These are phyloP conservation scores for Nemopilema nomurai DNA, from an alignment of 30 jellyfish, hydroid and myxozoan genomes.

Conservation along the genomic window DNA sequence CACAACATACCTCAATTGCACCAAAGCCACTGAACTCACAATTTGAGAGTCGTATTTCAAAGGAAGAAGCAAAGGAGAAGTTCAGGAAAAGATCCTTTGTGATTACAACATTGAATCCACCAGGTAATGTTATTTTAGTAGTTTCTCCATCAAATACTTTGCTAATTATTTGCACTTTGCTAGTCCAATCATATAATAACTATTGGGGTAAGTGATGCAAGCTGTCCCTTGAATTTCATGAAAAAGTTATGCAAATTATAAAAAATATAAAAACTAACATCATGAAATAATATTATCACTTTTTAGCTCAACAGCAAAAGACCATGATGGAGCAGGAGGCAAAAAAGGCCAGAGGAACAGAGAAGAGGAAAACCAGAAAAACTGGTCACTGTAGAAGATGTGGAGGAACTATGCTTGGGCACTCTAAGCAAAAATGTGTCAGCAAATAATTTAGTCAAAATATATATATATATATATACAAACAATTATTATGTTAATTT, in stretches of 20 bases:
- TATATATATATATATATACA: not conserved
- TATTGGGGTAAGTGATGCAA: not conserved
- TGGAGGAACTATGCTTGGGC: constrained; percentile 11
- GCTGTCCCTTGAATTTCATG: not conserved
- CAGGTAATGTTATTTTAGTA: not conserved
- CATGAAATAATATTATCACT: not conserved
- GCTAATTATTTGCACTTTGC: not conserved
- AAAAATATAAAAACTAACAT: not conserved
- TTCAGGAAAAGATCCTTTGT: constrained; percentile 1
- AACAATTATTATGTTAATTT: not conserved
- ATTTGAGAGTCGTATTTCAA: no score
- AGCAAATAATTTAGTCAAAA: not conserved
- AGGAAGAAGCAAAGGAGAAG: no score
- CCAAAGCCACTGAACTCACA: no score
- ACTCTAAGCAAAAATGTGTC: not conserved
- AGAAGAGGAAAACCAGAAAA: not conserved
- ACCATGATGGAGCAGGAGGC: constrained; percentile 3
- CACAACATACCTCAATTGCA: no score
- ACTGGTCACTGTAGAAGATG: constrained; percentile 9
- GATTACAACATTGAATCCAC: not conserved
- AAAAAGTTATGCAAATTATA: not conserved
- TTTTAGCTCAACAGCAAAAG: constrained; percentile 10
- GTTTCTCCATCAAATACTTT: not conserved
- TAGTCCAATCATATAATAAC: not conserved
- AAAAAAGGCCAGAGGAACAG: not conserved